Percentiles rank a stretch among this genome's conserved stretches.
Evolutionary conservation across 64 coral and sea anemone genomes (phyloP).

Genomic region (Stylophora pistillata): DNA sequence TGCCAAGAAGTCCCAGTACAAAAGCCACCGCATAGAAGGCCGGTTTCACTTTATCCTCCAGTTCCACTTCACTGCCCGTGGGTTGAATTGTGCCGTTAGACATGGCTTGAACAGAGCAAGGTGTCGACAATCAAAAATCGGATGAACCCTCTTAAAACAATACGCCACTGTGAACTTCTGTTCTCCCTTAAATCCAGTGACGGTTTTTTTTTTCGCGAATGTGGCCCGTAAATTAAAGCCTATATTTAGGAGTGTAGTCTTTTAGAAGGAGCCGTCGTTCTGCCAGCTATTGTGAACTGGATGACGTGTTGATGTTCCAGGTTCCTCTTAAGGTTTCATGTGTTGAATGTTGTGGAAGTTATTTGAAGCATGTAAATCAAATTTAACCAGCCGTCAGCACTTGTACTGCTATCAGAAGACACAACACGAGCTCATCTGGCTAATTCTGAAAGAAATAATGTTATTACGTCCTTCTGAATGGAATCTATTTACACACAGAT

Average conservation of each 20-base stretch:
- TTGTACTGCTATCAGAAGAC: background rate
- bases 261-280: background rate
- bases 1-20: slow-evolving; percentile 62
- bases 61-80: background rate
- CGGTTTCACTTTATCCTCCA: slow-evolving; percentile 29
- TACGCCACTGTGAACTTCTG: background rate
- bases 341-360: slow-evolving; percentile 4
- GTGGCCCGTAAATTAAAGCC: background rate
- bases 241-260: background rate
- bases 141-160: background rate
- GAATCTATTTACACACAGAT: slow-evolving; percentile 8
- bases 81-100: slow-evolving; percentile 41
- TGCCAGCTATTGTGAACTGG: background rate
- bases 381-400: background rate
- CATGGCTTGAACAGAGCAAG: slow-evolving; percentile 21
- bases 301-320: background rate
- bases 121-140: background rate
- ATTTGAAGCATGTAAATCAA: background rate
- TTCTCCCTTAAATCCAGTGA: too few species aligned
- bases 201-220: too few species aligned
- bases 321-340: background rate
- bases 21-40: slow-evolving; percentile 48
- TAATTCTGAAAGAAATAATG: slow-evolving; percentile 25
- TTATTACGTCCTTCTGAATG: slow-evolving; percentile 9
- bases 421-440: background rate